Percentiles rank a stretch among this genome's conserved stretches.
Conservation (phyloP, 2,888 invertebrate genomes). For the Sycophila texana region DNA sequence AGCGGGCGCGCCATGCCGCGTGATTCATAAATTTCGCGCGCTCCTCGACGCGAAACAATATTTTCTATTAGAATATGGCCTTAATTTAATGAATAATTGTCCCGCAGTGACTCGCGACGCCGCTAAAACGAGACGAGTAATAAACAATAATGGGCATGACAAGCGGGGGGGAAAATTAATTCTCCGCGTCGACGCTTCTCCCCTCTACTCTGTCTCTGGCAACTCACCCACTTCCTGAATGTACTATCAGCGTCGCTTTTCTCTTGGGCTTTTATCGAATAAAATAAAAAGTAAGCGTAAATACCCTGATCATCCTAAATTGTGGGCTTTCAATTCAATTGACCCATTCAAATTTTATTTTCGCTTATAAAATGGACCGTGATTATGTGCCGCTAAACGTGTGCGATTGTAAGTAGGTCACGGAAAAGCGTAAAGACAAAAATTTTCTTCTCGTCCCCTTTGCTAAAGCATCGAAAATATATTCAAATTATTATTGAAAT, state of each 20-base stretch:
- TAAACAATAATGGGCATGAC: slow-evolving; percentile 55
- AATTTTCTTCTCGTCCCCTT: too few species aligned
- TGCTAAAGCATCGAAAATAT: too few species aligned
- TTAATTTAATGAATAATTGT: slow-evolving; percentile 55
- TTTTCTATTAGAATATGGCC: slow-evolving; percentile 47
- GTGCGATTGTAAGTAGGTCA: too few species aligned
- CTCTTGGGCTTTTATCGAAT: neutral
- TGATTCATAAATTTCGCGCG: slow-evolving; percentile 32
- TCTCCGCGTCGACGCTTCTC: slow-evolving; percentile 37
- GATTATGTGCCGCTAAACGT: too few species aligned
- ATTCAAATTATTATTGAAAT: too few species aligned
- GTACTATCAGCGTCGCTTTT: neutral
- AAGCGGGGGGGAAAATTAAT: slow-evolving; percentile 54
- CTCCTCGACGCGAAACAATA: slow-evolving; percentile 22
- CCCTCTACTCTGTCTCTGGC: neutral
- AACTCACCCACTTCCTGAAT: slow-evolving; percentile 24
- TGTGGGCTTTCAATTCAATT: too few species aligned
- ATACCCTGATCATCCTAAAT: too few species aligned
- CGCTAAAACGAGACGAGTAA: slow-evolving; percentile 47
- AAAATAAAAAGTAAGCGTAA: too few species aligned
- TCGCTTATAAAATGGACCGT: too few species aligned
- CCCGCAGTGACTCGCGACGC: slow-evolving; percentile 38
- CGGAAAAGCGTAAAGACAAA: too few species aligned
- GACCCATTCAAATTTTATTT: too few species aligned
- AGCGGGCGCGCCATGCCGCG: neutral